Conservation (phyloP, 2,113 vertebrate species). For the Spea multiplicata region DNA sequence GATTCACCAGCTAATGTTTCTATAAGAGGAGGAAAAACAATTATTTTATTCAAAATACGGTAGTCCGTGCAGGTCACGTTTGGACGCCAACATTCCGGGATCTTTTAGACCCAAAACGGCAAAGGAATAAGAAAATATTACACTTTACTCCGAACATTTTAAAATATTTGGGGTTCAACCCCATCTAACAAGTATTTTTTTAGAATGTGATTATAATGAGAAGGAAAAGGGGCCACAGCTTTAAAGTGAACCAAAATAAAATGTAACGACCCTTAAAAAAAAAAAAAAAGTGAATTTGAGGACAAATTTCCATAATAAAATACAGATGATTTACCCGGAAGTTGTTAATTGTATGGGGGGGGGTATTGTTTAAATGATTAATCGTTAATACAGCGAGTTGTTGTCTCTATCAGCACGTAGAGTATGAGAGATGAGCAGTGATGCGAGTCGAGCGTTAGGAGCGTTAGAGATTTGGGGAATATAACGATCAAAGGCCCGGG, state of each 20-base stretch:
- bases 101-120: neutral
- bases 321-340: too few relatives aligned
- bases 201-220: slow-evolving; percentile 27
- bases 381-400: neutral
- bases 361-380: neutral
- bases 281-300: slow-evolving; percentile 20
- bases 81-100: neutral
- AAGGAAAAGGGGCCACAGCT: slow-evolving; percentile 28
- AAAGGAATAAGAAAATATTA: neutral
- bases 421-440: neutral
- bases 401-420: too few relatives aligned
- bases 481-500: slow-evolving; percentile 32
- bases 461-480: neutral
- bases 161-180: slow-evolving; percentile 32
- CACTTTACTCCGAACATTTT: slow-evolving; percentile 5
- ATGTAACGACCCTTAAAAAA: slow-evolving; percentile 3
- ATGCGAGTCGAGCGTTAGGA: neutral
- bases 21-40: slow-evolving; percentile 26
- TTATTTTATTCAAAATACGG: slow-evolving; percentile 24
- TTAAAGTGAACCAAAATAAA: slow-evolving; percentile 30
- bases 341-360: neutral
- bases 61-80: slow-evolving; percentile 7
- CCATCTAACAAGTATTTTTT: slow-evolving; percentile 21
- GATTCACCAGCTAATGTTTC: slow-evolving; percentile 32
- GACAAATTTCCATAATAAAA: slow-evolving; percentile 32